Evolutionary conservation across 2,888 invertebrate genomes (phyloP), one percentile per base, ranked within the genome.

Genomic region (Arrhopalites spinosus): DNA sequence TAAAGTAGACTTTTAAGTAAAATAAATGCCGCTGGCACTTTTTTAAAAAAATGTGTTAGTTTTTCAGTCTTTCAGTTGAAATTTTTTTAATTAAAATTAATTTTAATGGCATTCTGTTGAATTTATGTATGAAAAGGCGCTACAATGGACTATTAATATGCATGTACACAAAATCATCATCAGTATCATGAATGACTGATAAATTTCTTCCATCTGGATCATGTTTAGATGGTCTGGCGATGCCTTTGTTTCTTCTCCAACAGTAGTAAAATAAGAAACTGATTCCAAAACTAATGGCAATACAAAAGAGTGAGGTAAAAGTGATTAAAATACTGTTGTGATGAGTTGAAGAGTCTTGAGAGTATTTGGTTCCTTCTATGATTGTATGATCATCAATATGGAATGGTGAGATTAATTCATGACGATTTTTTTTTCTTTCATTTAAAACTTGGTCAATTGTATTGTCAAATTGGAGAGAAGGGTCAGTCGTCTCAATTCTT

Each of bases 131-230:
- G n/a, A n/a, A n/a, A n/a, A n/a, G n/a, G n/a, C n/a, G n/a, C n/a
- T 30, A 36, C 25, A 59, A 15, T 11, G 23, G 59, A 59, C 59
- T 56, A 20, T 56, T 70, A 27, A 56, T 56, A 70, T n/a, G n/a
- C n/a, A 70, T 56, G 29, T 70, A 70, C 17, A 70, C 70, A 56
- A 70, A 70, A 23, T 70, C 70, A 8, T 70, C 70, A 17, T 70
- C 70, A 17, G 53, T 56, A 36, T 70, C 70, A 20, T 53, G 56
- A 27, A 56, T 56, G 15, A 36, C 36, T 11, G 70, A 70, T 1
- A 70, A 15, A 20, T 70, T 53, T 36, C 56, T 56, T 7, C 69
- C 69, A 20, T 70, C 56, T 23, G 36, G 30, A 13, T 70, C 69
- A 29, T 56, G 27, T n/a, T 56, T 70, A 1, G 43, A 30, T 7